Evolutionary conservation across 1,140 invertebrate species (phyloP).

Genomic region (Drosophila micromelanica): DNA sequence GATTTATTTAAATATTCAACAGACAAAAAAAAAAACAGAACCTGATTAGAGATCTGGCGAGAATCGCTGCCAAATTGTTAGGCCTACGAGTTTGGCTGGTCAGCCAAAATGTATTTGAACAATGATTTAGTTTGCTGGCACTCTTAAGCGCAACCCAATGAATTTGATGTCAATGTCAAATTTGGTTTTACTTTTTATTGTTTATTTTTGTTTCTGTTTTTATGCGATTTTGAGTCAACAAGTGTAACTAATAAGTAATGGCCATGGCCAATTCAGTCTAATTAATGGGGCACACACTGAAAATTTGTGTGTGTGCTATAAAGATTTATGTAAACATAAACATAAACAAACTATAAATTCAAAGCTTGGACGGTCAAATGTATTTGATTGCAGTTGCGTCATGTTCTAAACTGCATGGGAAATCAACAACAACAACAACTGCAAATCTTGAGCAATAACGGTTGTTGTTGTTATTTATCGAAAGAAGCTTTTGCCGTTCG

Average conservation of each 20-base stretch:
- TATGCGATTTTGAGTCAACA: slow-evolving; percentile 30
- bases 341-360: slow-evolving; percentile 19
- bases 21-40: too few relatives aligned
- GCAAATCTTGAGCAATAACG: slow-evolving; percentile 29
- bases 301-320: slow-evolving; percentile 42
- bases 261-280: slow-evolving; percentile 38
- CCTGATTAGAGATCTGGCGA: too few relatives aligned
- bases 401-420: slow-evolving; percentile 10
- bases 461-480: slow-evolving; percentile 27
- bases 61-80: slow-evolving; percentile 3
- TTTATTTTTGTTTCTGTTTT: neutral
- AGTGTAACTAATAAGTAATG: slow-evolving; percentile 62
- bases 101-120: neutral
- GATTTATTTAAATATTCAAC: too few relatives aligned
- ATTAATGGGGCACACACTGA: slow-evolving; percentile 50
- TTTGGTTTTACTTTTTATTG: slow-evolving; percentile 16
- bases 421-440: slow-evolving; percentile 15
- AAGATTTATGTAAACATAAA: slow-evolving; percentile 6
- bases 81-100: neutral
- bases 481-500: slow-evolving; percentile 18
- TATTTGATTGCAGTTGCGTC: slow-evolving; percentile 4
- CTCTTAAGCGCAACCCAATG: neutral
- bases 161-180: slow-evolving; percentile 72
- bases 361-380: slow-evolving; percentile 1
- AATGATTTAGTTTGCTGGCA: slow-evolving; percentile 5